phyloP scores from a whole-genome alignment of 2,888 invertebrate species.

The Drosophila conformis region DNA sequence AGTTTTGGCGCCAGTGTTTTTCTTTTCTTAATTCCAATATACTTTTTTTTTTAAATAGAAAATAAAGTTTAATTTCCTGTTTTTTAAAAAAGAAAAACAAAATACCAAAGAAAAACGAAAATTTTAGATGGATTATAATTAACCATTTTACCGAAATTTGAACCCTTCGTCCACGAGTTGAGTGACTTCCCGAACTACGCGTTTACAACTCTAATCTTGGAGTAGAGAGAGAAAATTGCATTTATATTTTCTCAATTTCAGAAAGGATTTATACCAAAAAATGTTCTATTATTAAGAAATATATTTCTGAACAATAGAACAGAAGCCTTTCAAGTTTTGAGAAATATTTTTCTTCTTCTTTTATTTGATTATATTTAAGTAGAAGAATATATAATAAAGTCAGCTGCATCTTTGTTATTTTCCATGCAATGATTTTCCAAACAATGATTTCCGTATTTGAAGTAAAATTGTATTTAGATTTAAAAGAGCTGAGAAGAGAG shows the following conservation, averaged over 20 bases:
- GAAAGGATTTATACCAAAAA: not conserved
- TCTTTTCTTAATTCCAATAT: too few species aligned
- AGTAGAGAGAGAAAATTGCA: not conserved
- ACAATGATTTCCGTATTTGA: not conserved
- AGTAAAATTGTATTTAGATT: not conserved
- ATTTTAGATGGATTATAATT: too few species aligned
- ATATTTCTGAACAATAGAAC: not conserved
- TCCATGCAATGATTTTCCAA: not conserved
- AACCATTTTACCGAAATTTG: too few species aligned
- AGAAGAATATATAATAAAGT: not conserved
- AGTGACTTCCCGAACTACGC: too few species aligned
- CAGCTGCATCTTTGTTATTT: not conserved
- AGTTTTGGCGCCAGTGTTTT: too few species aligned
- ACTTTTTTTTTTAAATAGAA: too few species aligned
- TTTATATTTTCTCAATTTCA: not conserved
- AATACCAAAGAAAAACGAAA: too few species aligned
- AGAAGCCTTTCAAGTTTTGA: not conserved
- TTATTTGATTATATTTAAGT: not conserved
- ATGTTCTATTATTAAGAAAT: not conserved
- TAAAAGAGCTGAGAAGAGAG: not conserved
- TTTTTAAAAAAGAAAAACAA: too few species aligned
- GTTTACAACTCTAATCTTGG: not conserved
- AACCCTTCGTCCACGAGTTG: too few species aligned
- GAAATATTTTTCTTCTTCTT: not conserved
- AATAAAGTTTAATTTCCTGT: too few species aligned